Base-by-base conservation (phyloP, 2,888 invertebrate species). In the Bibio marci region DNA sequence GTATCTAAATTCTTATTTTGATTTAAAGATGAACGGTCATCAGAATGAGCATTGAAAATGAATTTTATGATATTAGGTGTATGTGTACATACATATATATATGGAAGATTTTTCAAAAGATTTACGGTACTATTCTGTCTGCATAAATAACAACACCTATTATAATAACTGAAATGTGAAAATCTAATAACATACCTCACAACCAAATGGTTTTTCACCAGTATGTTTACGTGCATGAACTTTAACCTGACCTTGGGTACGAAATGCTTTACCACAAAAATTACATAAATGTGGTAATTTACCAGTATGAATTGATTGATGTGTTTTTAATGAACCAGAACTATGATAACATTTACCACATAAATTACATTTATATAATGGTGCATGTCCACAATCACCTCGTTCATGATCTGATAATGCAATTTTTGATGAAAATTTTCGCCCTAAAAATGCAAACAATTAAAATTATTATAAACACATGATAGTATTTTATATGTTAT, bases 121-220 rank as follows among this genome's bases (percentile, higher is more conserved):
- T n/a, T n/a, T n/a, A n/a, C n/a, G n/a, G n/a, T n/a, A n/a, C n/a
- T n/a, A n/a, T n/a, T n/a, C n/a, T n/a, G n/a, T n/a, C n/a, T n/a
- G n/a, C n/a, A n/a, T n/a, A n/a, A n/a, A n/a, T n/a, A n/a, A n/a
- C n/a, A n/a, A n/a, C n/a, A n/a, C n/a, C n/a, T n/a, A n/a, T n/a
- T n/a, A n/a, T n/a, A n/a, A n/a, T n/a, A n/a, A n/a, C n/a, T n/a
- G n/a, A n/a, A n/a, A n/a, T n/a, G n/a, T n/a, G n/a, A n/a, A n/a
- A n/a, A n/a, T n/a, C n/a, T n/a, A n/a, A n/a, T n/a, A n/a, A n/a
- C n/a, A n/a, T n/a, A n/a, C n/a, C n/a, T 60, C 54, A 46, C 67
- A 68, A 46, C 63, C 59, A 46, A 61, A 68, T 3, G 67, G 67
- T 43, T 67, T 67, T 43, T 62, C 61, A 13, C 66, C 64, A 1